A percentile compares a stretch with the other conserved stretches of the same genome.
Conservation (phyloP, 2,113 vertebrate genomes). For the Phoxinus phoxinus region DNA sequence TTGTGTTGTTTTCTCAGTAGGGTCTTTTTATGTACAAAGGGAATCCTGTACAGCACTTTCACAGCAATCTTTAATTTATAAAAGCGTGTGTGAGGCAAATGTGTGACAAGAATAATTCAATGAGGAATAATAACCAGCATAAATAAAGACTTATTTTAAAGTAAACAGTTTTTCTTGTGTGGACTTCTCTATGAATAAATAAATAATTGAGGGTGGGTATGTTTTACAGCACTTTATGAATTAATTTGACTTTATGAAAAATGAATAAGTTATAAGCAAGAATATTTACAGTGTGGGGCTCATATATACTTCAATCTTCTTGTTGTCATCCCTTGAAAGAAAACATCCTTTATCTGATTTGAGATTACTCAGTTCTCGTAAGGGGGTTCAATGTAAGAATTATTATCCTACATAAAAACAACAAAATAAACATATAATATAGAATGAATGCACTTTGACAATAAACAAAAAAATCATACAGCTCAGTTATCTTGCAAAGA, state of each 20-base stretch:
- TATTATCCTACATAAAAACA: not conserved
- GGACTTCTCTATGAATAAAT: not conserved
- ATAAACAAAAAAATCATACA: not conserved
- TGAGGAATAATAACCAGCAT: slow-evolving; percentile 64
- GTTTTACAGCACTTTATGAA: not conserved
- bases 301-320: not conserved
- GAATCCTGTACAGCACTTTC: slow-evolving; percentile 61
- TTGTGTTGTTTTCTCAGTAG: not conserved
- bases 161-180: slow-evolving; percentile 41
- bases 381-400: not conserved
- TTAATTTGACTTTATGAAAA: too few species aligned
- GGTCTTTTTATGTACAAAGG: slow-evolving; percentile 31
- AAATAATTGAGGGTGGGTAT: not conserved
- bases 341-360: not conserved
- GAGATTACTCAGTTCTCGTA: not conserved
- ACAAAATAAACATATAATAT: not conserved
- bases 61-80: slow-evolving; percentile 52
- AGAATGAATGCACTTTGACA: not conserved
- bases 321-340: not conserved
- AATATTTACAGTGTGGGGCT: not conserved
- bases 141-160: slow-evolving; percentile 77
- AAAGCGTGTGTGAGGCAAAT: slow-evolving; percentile 42
- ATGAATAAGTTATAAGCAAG: not conserved
- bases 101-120: slow-evolving; percentile 53
- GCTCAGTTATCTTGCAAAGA: not conserved